A percentile compares a stretch with the other conserved stretches of the same genome.
phyloP scores from a whole-genome alignment of 2,113 vertebrate genomes.

The Nycticebus coucang region DNA sequence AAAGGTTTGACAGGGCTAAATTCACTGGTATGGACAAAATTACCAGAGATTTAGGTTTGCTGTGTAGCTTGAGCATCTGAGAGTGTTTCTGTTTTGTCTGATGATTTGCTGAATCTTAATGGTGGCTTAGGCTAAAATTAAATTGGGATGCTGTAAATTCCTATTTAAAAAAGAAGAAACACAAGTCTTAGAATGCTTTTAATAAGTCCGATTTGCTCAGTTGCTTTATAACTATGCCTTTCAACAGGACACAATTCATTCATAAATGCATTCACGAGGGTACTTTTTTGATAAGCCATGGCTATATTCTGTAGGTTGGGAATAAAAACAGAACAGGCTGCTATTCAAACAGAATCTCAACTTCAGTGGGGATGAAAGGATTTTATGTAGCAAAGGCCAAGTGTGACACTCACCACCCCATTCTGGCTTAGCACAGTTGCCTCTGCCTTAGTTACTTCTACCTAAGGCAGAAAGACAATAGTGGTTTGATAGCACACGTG shows the following conservation, averaged over 20 bases:
- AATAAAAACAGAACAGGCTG: background rate
- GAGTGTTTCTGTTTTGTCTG: background rate
- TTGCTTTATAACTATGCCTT: background rate
- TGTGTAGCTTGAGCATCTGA: background rate
- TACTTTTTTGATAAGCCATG: background rate
- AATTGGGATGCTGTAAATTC: background rate
- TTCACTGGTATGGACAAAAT: background rate
- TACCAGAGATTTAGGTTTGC: slow-evolving; percentile 2
- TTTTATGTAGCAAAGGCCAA: background rate
- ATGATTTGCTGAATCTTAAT: background rate
- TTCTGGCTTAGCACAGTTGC: background rate
- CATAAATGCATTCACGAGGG: background rate
- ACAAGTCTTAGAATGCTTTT: background rate
- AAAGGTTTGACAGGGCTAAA: background rate
- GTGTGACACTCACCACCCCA: background rate
- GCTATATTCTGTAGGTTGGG: background rate
- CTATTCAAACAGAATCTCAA: background rate
- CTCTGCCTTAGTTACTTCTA: background rate
- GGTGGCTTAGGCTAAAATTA: background rate
- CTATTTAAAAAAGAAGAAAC: slow-evolving; percentile 21
- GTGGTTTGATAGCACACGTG: background rate
- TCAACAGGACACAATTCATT: no score
- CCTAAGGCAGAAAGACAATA: background rate
- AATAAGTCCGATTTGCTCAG: background rate
- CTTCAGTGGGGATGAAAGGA: background rate